phyloP scores from a whole-genome alignment of 2,888 invertebrate species.

The Epicampocera succincta region DNA sequence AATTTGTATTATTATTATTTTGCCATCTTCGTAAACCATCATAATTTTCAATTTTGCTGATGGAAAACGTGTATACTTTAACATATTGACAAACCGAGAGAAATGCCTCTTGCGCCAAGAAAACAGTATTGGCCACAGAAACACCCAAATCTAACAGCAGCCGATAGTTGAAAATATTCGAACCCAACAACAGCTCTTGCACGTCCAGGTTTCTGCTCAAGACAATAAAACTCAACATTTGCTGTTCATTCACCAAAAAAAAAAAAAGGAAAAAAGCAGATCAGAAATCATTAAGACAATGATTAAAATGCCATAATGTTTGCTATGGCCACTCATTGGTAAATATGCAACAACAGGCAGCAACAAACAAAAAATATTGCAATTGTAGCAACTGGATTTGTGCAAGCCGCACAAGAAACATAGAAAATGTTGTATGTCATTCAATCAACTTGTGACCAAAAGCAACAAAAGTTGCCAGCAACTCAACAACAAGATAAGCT shows the following conservation, averaged over 20 bases:
- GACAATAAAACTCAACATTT: slow-evolving; percentile 7
- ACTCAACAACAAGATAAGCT: slow-evolving; percentile 25
- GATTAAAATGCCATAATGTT: slow-evolving; percentile 67
- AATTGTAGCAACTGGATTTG: slow-evolving; percentile 34
- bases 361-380: slow-evolving; percentile 15
- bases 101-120: not conserved
- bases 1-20: slow-evolving; percentile 21
- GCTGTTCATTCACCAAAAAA: not conserved
- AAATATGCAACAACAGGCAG: slow-evolving; percentile 28
- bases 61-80: not conserved
- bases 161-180: slow-evolving; percentile 21
- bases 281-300: slow-evolving; percentile 62
- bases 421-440: slow-evolving; percentile 55
- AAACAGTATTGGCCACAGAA: not conserved
- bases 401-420: slow-evolving; percentile 38
- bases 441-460: slow-evolving; percentile 48
- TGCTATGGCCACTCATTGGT: slow-evolving; percentile 26
- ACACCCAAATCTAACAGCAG: slow-evolving; percentile 39
- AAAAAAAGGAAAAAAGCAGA: not conserved
- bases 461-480: slow-evolving; percentile 20
- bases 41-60: not conserved
- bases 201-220: slow-evolving; percentile 29
- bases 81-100: slow-evolving; percentile 28
- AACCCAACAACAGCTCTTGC: slow-evolving; percentile 9
- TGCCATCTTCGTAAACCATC: not conserved